These are phyloP conservation scores for Zaprionus nigranus DNA, from an alignment of 1,140 invertebrate genomes.

Conservation along the genomic window DNA sequence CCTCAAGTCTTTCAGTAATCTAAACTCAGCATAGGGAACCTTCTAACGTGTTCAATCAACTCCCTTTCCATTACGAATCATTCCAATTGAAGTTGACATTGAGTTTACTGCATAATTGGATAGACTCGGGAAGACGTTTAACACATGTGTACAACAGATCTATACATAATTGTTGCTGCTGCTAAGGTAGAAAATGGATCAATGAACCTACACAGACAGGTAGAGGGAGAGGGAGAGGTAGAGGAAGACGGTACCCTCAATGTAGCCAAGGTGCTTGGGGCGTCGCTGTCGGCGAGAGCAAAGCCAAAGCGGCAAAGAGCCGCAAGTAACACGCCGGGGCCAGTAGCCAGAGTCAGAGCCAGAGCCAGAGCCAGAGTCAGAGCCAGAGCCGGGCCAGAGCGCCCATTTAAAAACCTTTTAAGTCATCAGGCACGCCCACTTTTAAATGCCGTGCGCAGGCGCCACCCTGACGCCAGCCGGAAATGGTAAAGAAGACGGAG, in stretches of 20 bases:
- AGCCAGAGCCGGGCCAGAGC: constrained; percentile 23
- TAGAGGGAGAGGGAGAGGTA: not conserved
- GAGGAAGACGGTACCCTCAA: not conserved
- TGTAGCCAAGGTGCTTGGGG: constrained; percentile 44
- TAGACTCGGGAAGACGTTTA: constrained; percentile 53
- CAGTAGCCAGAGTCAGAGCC: constrained; percentile 6
- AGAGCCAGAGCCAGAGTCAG: no score
- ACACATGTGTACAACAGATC: constrained; percentile 40
- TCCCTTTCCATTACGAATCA: not conserved
- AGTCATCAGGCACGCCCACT: constrained; percentile 80
- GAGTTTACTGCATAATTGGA: constrained; percentile 15
- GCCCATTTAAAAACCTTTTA: constrained; percentile 82
- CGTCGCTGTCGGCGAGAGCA: constrained; percentile 74
- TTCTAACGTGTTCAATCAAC: not conserved
- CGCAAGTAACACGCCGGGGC: constrained; percentile 22
- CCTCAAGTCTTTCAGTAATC: not conserved
- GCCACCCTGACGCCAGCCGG: constrained; percentile 80
- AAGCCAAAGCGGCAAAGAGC: constrained; percentile 28
- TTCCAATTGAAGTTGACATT: constrained; percentile 3
- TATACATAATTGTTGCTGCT: constrained; percentile 37
- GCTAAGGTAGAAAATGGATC: constrained; percentile 58
- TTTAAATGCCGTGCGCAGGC: constrained; percentile 70
- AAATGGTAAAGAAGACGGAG: constrained; percentile 50
- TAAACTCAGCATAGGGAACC: not conserved
- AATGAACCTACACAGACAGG: constrained; percentile 60